phyloP scores from a whole-genome alignment of 2,797 vertebrate species.

The Centropyge bicolor region DNA sequence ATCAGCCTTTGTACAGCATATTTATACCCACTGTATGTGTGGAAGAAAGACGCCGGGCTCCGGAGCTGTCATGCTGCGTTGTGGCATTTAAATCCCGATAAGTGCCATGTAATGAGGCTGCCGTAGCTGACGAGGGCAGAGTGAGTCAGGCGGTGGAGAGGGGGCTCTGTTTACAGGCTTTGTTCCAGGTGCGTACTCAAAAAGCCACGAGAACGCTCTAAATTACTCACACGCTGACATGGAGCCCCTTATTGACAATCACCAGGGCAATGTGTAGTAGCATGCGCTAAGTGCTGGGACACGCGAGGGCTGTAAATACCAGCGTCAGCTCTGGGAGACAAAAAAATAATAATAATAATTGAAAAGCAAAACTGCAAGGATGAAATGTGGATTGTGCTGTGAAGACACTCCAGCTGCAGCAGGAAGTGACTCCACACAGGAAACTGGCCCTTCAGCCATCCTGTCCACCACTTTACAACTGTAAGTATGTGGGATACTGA shows the following conservation, averaged over 20 bases:
- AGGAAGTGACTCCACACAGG: constrained; percentile 56
- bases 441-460: constrained; percentile 44
- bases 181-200: constrained; percentile 68
- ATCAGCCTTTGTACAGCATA: constrained; percentile 2
- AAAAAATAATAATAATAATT: constrained; percentile 7
- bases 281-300: constrained; percentile 43
- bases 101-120: constrained; percentile 62
- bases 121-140: constrained; percentile 35
- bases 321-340: constrained; percentile 3
- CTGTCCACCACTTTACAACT: constrained; percentile 49
- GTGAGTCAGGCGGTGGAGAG: constrained; percentile 64
- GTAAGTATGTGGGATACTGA: constrained; percentile 63
- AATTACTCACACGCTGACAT: constrained; percentile 63
- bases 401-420: constrained; percentile 34
- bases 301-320: constrained; percentile 30
- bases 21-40: constrained; percentile 8
- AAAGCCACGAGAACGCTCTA: constrained; percentile 47
- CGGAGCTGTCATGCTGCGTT: constrained; percentile 4
- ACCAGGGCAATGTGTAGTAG: constrained; percentile 48
- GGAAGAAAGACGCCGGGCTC: constrained; percentile 6
- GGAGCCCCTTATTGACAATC: constrained; percentile 53
- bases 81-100: constrained; percentile 65
- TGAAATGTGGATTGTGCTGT: constrained; percentile 23
- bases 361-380: constrained; percentile 25
- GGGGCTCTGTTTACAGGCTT: constrained; percentile 69